Evolutionary conservation across 2,113 vertebrate species (phyloP).

Genomic region (Mobula birostris): DNA sequence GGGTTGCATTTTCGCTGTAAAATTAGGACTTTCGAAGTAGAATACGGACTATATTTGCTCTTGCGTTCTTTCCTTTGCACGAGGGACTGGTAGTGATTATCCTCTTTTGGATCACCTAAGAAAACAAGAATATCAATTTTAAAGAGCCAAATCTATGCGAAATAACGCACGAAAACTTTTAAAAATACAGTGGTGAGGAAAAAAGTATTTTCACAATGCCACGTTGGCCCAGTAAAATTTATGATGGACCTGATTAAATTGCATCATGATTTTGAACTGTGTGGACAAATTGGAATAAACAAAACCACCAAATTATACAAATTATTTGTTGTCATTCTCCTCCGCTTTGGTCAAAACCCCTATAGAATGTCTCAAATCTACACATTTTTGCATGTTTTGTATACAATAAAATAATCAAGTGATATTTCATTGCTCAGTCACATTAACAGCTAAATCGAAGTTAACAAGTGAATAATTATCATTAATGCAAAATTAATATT

Average conservation of each 20-base stretch:
- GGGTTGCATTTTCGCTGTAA: neutral
- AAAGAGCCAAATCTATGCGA: neutral
- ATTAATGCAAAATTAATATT: conserved; percentile 38
- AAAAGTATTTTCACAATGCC: neutral
- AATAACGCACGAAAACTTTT: neutral
- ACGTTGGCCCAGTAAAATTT: neutral
- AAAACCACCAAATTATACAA: neutral
- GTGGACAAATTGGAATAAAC: neutral
- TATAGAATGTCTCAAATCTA: neutral
- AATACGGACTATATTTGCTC: neutral
- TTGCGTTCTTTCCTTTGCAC: neutral
- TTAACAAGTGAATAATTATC: conserved; percentile 38
- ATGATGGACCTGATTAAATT: neutral
- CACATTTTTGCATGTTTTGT: neutral
- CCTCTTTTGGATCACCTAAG: neutral
- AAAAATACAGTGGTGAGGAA: neutral
- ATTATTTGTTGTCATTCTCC: neutral
- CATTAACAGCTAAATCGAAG: conserved; percentile 36
- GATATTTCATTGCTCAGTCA: conserved; percentile 35
- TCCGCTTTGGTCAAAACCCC: neutral
- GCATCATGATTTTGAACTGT: neutral
- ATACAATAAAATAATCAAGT: conserved; percentile 14
- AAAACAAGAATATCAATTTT: neutral
- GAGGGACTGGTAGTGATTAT: neutral
- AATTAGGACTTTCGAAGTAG: neutral